Percentiles rank a stretch among this genome's conserved stretches.
phyloP scores from a whole-genome alignment of 2,797 vertebrate genomes.

The Cossypha polioptera region DNA sequence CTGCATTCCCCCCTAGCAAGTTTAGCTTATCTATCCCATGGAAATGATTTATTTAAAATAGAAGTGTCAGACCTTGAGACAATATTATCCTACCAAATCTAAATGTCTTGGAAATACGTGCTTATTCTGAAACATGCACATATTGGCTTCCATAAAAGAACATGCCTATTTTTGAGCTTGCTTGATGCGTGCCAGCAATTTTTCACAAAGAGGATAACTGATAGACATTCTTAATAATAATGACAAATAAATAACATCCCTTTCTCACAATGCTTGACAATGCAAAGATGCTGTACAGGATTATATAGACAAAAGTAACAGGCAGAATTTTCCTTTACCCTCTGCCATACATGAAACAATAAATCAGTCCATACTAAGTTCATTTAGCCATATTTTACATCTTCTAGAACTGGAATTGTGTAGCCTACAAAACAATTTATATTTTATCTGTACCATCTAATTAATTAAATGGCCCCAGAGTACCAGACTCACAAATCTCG shows the following conservation, averaged over 20 bases:
- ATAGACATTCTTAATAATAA: constrained; percentile 36
- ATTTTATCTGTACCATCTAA: constrained; percentile 84
- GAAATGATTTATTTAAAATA: constrained; percentile 22
- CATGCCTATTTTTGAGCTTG: neutral
- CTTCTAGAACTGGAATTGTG: constrained; percentile 72
- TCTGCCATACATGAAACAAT: constrained; percentile 36
- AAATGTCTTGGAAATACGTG: neutral
- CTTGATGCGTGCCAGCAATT: neutral
- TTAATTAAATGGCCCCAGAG: constrained; percentile 86
- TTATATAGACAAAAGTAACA: constrained; percentile 43
- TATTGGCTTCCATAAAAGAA: constrained; percentile 18
- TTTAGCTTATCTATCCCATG: neutral
- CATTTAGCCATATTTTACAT: constrained; percentile 71
- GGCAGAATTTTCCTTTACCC: constrained; percentile 35
- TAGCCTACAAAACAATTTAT: constrained; percentile 81
- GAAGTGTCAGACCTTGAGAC: constrained; percentile 24
- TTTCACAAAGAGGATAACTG: constrained; percentile 9
- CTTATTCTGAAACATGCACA: neutral
- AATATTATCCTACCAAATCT: constrained; percentile 30
- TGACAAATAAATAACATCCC: constrained; percentile 32
- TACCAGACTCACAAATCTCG: constrained; percentile 84
- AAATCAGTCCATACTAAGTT: constrained; percentile 64
- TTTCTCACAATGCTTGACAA: constrained; percentile 41
- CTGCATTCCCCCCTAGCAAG: neutral
- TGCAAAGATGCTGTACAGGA: constrained; percentile 1